A percentile compares a stretch with the other conserved stretches of the same genome.
These are phyloP conservation scores for Thaumatotibia leucotreta DNA, from an alignment of 1,140 invertebrate species.

Conservation along the genomic window DNA sequence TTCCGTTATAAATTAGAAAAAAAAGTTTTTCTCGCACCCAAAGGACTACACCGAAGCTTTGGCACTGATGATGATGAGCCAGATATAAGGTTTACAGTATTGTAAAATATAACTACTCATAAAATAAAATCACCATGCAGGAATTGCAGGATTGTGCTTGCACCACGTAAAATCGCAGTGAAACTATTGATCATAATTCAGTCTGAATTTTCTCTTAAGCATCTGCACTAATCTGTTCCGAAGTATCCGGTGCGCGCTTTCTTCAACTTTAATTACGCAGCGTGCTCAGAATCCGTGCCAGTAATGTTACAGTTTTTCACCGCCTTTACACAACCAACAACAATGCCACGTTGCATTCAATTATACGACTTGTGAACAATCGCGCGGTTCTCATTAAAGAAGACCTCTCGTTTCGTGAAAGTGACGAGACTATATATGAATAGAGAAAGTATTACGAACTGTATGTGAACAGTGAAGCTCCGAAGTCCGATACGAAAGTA, in stretches of 20 bases:
- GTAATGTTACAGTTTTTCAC: conserved; percentile 10
- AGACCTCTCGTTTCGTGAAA: conserved; percentile 50
- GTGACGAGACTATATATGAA: conserved; percentile 58
- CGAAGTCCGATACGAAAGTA: conserved; percentile 35
- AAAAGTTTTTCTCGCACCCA: no score
- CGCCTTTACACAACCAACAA: conserved; percentile 29
- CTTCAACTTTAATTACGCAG: conserved; percentile 1
- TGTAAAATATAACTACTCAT: no score
- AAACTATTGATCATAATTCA: no score
- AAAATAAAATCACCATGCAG: no score
- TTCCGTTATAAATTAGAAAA: no score
- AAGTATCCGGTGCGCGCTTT: conserved; percentile 2
- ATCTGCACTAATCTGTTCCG: background rate
- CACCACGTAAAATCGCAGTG: no score
- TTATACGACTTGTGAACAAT: conserved; percentile 45
- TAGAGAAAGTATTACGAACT: conserved; percentile 56
- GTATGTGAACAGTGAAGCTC: conserved; percentile 42
- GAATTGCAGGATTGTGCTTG: no score
- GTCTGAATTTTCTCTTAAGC: background rate
- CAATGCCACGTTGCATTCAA: conserved; percentile 27
- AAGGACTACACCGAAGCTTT: no score
- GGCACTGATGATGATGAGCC: no score
- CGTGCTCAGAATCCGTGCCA: conserved; percentile 9
- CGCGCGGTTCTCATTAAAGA: conserved; percentile 49
- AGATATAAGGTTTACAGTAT: no score